A percentile compares a stretch with the other conserved stretches of the same genome.
These are phyloP conservation scores for Nothocercus julius DNA, from an alignment of 2,113 vertebrate genomes.

Conservation along the genomic window DNA sequence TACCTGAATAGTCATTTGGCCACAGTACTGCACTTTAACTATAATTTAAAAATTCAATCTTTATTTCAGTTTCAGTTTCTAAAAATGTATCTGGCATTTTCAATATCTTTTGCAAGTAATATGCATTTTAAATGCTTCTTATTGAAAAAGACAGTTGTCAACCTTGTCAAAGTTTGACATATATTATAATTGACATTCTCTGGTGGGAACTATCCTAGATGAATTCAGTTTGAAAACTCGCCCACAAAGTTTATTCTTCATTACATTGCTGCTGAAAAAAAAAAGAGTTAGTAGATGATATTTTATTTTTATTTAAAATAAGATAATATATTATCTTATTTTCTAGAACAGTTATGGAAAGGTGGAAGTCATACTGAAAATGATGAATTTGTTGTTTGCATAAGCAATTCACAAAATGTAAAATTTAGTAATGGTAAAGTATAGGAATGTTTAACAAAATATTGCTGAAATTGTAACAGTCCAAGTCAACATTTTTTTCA, in stretches of 20 bases:
- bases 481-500: accelerated
- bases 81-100: neutral
- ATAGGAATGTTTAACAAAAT: neutral
- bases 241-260: neutral
- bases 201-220: neutral
- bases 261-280: neutral
- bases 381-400: neutral
- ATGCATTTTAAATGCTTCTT: neutral
- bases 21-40: neutral
- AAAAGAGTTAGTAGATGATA: neutral
- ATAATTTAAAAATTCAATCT: neutral
- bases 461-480: neutral
- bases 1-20: neutral
- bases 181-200: neutral
- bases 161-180: neutral
- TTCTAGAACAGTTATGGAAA: neutral
- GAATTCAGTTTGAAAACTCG: neutral
- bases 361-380: neutral
- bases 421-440: neutral
- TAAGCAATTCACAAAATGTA: neutral
- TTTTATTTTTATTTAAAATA: neutral
- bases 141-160: conserved; percentile 3
- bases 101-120: neutral
- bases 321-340: neutral
- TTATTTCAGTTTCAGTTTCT: neutral